These are phyloP conservation scores for Python bivittatus DNA, from an alignment of 2,113 vertebrate species.

Conservation along the genomic window DNA sequence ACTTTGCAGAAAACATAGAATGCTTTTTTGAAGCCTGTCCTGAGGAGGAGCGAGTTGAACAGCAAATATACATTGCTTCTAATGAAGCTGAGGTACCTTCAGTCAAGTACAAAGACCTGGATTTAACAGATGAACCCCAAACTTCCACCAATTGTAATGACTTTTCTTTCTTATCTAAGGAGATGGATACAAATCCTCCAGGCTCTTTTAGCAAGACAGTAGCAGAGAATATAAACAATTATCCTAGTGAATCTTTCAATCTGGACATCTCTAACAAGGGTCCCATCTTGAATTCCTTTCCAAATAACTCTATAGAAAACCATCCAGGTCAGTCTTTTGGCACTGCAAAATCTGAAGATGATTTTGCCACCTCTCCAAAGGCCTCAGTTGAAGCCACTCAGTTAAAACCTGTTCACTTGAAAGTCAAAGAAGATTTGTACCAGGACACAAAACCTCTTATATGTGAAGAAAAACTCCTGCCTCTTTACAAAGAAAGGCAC, in stretches of 20 bases:
- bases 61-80: slow-evolving; percentile 75
- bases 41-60: slow-evolving; percentile 82
- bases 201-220: slow-evolving; percentile 62
- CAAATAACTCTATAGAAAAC: slow-evolving; percentile 35
- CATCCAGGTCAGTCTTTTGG: slow-evolving; percentile 37
- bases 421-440: slow-evolving; percentile 56
- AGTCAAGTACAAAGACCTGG: not conserved
- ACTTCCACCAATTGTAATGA: slow-evolving; percentile 46
- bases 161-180: slow-evolving; percentile 41
- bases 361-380: slow-evolving; percentile 44
- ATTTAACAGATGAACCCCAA: slow-evolving; percentile 32
- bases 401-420: slow-evolving; percentile 54
- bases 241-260: slow-evolving; percentile 34
- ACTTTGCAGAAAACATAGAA: slow-evolving; percentile 81
- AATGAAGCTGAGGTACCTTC: slow-evolving; percentile 58
- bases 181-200: slow-evolving; percentile 37
- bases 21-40: slow-evolving; percentile 87
- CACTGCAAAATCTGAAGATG: slow-evolving; percentile 47
- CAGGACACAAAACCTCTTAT: slow-evolving; percentile 65
- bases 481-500: slow-evolving; percentile 71
- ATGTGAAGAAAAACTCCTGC: slow-evolving; percentile 74
- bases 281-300: slow-evolving; percentile 48
- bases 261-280: slow-evolving; percentile 73
- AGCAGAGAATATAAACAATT: slow-evolving; percentile 63
- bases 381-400: slow-evolving; percentile 43